Base-by-base conservation (phyloP, 2,888 invertebrate genomes). In the Scelioninae gen. 2 region DNA sequence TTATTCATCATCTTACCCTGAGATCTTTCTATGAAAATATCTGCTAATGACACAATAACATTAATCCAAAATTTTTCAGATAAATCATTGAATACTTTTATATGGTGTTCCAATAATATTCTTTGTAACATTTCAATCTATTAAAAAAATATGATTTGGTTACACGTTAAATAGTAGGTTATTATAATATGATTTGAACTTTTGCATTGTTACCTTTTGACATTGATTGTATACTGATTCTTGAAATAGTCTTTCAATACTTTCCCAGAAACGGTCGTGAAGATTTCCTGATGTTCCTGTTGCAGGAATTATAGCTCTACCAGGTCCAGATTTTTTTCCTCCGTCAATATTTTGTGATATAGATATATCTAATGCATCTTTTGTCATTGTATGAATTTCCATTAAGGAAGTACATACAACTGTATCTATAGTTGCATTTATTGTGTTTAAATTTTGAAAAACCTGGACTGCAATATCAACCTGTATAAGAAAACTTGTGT, bases 241-340 rank as follows among this genome's bases (percentile, higher is more conserved):
- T 81, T 94, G 93, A 82, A 96, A 93, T 6, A 95, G 87, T 86
- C 93, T 93, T 82, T 97, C 96, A 81, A 97, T 90, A 79, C 95
- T 95, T 72, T 92, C 92, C 96, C 97, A 97, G 3, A 97, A 89
- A 81, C 93, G 89, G 37, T 88, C 89, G 73, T 92, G 86, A 78
- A 92, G 89, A 53, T 90, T 87, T 19, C 89, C 88, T 6, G 89
- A 88, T 75, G 89, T 89, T 6, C 89, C 89, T 37, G 88, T 87
- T 0, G 89, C 86, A 5, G 90, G 90, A 80, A 90, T 87, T 5
- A 89, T 87, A 0, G 90, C 89, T 80, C 90, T 86, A 2, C 92
- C 92, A 1, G 91, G 90, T 6, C 87, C 88, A 5, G 83, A 85
- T 83, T 81, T 79, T 65, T 81, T 85, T 0, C 79, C 78, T 4